Evolutionary conservation across 1,140 invertebrate genomes (phyloP).

Genomic region (Drosophila bipectinata): DNA sequence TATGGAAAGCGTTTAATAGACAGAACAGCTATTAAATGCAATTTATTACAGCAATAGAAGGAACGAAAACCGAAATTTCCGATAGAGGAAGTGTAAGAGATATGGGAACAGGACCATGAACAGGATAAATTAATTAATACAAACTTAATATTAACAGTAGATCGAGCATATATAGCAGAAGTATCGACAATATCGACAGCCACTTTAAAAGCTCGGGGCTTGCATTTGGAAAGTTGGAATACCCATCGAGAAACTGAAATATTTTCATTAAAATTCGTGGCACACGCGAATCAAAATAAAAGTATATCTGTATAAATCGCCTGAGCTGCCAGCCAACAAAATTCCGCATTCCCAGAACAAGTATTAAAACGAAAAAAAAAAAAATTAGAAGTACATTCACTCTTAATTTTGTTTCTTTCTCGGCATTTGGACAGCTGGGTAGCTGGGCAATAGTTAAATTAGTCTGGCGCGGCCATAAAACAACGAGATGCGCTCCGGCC

Average conservation of each 20-base stretch:
- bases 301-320: constrained; percentile 46
- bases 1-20: constrained; percentile 58
- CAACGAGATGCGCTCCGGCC: constrained; percentile 38
- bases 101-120: neutral
- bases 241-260: constrained; percentile 25
- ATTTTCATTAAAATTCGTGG: constrained; percentile 60
- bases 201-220: constrained; percentile 5
- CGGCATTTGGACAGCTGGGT: neutral
- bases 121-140: constrained; percentile 67
- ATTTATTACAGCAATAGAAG: constrained; percentile 68
- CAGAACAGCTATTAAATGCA: constrained; percentile 60
- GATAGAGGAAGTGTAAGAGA: constrained; percentile 31
- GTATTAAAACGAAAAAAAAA: constrained; percentile 6
- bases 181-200: neutral
- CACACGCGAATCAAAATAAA: constrained; percentile 32
- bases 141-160: constrained; percentile 42
- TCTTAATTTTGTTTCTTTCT: constrained; percentile 4
- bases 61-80: constrained; percentile 19
- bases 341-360: neutral
- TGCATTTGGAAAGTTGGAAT: constrained; percentile 14
- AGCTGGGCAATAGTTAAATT: constrained; percentile 58
- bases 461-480: constrained; percentile 55
- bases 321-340: constrained; percentile 7
- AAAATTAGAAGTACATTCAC: constrained; percentile 12
- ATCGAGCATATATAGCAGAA: constrained; percentile 7